Evolutionary conservation across 2,113 vertebrate species (phyloP).

Genomic region (Entelurus aequoreus): DNA sequence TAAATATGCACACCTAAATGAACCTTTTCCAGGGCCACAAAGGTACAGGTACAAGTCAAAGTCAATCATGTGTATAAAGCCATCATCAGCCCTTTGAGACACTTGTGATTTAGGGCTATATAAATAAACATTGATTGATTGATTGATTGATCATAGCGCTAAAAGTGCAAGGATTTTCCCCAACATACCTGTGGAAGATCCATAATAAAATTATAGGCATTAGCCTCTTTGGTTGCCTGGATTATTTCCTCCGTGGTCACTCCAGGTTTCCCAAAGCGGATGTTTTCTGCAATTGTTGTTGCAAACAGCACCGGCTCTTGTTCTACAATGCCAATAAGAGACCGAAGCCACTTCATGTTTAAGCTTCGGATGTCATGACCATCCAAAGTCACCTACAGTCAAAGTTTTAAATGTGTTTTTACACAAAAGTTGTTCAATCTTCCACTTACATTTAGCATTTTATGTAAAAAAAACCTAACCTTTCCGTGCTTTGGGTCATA

Average conservation of each 20-base stretch:
- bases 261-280: constrained; percentile 62
- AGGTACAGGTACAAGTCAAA: too few species aligned
- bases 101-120: too few species aligned
- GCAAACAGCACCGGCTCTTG: constrained; percentile 75
- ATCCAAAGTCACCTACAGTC: constrained; percentile 68
- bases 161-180: neutral
- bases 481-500: constrained; percentile 72
- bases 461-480: constrained; percentile 37
- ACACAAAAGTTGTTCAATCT: neutral
- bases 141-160: too few species aligned
- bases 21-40: too few species aligned
- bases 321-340: constrained; percentile 75
- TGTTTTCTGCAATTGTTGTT: constrained; percentile 74
- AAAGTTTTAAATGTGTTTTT: neutral
- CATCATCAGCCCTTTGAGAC: too few species aligned
- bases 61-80: neutral
- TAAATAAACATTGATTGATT: too few species aligned
- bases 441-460: neutral
- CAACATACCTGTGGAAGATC: constrained; percentile 67
- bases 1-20: too few species aligned
- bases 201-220: constrained; percentile 76
- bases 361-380: constrained; percentile 72
- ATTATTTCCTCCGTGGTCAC: constrained; percentile 69
- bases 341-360: constrained; percentile 75
- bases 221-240: constrained; percentile 69